Base-by-base conservation (phyloP, 2,113 vertebrate genomes). In the Guaruba guarouba region DNA sequence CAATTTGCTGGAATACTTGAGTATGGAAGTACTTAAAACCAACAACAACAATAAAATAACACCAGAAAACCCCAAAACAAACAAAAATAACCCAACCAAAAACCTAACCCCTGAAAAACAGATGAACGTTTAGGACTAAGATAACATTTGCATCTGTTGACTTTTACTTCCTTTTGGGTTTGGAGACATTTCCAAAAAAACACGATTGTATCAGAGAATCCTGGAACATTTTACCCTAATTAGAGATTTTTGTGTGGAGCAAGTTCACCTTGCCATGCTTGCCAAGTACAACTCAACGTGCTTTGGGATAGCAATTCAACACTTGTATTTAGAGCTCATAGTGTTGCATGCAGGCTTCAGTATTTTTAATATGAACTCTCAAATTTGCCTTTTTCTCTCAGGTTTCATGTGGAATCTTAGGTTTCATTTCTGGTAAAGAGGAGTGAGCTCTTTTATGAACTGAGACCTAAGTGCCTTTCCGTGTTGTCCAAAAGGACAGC, bases 211-310 rank as follows among this genome's bases (percentile, higher is more conserved):
- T 43, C 17, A 49, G 43, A 64, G 44, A 61, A 28, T 70, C 13
- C 14, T 68, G 27, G 5, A 62, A 48, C 17, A 23, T 61, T 59
- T 62, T 89, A 11, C 14, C 10, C 10, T 48, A 8, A 22, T 62
- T 33, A 68, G 48, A 28, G 39, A 22, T 68, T 41, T 62, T 13
- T 46, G 27, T 1, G 0, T 27, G 9, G 13, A 46, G 27, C n/a
- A 57, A 77, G 22, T 41, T 37, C 73, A 51, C 19, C 27, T 54
- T 77, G 20, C 16, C 5, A 1, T 28, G 20, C 17, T 44, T 77
- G 37, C 55, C 49, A 9, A 2, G 1, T 48, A 29, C 16, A 62
- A 3, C 19, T 62, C n/a, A 7, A 0, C 0, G 0, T 55, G 16
- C 39, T 86, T 37, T 54, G 3, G 3, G 33, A 86, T 14, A 77